These are phyloP conservation scores for Scartelaos histophorus DNA, from an alignment of 2,113 vertebrate genomes.

Conservation along the genomic window DNA sequence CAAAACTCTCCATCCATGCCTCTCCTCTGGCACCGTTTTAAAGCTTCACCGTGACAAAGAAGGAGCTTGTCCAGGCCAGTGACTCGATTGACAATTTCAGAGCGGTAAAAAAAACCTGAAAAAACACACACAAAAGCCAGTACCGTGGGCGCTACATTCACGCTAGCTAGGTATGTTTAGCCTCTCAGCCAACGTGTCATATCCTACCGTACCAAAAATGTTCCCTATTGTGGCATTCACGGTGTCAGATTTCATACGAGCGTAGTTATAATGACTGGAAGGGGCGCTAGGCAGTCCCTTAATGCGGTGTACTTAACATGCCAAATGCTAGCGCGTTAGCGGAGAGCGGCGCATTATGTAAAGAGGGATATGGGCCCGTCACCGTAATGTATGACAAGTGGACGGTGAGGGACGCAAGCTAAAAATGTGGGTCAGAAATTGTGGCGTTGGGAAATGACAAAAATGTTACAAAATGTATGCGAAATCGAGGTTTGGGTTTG, in stretches of 20 bases:
- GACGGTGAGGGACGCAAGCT: background rate
- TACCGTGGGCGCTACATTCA: slow-evolving; percentile 54
- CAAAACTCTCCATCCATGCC: slow-evolving; percentile 60
- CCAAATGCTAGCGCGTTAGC: background rate
- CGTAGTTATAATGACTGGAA: slow-evolving; percentile 41
- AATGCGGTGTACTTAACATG: slow-evolving; percentile 28
- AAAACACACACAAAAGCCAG: slow-evolving; percentile 68
- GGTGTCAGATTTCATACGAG: slow-evolving; percentile 58
- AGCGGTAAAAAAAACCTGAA: slow-evolving; percentile 64
- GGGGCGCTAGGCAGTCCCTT: slow-evolving; percentile 17
- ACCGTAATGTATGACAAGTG: background rate
- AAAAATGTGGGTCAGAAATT: slow-evolving; percentile 1
- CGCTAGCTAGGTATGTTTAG: slow-evolving; percentile 63
- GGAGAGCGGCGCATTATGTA: background rate
- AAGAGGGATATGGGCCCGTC: background rate
- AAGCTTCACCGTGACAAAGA: slow-evolving; percentile 64
- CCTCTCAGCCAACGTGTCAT: slow-evolving; percentile 55
- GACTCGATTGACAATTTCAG: slow-evolving; percentile 78
- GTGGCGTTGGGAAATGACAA: background rate
- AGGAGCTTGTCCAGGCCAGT: slow-evolving; percentile 75
- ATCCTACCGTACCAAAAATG: slow-evolving; percentile 46
- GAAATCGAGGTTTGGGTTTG: background rate
- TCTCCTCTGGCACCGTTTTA: slow-evolving; percentile 73
- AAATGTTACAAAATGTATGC: background rate
- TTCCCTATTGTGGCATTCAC: slow-evolving; percentile 30